These are phyloP conservation scores for Pedetes capensis DNA, from an alignment of 2,113 vertebrate species.

Conservation along the genomic window DNA sequence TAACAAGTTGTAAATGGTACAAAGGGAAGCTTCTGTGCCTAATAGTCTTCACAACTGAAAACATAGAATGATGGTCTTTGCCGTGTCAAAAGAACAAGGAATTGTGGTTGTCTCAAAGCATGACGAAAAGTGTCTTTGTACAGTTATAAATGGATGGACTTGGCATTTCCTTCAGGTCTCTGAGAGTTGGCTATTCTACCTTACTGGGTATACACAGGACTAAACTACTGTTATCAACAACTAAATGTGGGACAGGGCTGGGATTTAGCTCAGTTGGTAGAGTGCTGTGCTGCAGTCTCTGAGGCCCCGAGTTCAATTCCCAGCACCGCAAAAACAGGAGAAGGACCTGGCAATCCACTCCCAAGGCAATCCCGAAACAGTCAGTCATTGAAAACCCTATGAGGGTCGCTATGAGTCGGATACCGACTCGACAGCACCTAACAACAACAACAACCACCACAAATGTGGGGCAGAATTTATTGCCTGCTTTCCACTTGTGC, in stretches of 20 bases:
- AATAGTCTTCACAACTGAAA: neutral
- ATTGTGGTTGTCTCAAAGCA: neutral
- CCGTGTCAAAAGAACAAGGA: neutral
- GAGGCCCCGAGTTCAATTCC: no score
- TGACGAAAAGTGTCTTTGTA: neutral
- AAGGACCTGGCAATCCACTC: no score
- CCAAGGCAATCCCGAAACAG: no score
- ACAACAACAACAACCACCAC: no score
- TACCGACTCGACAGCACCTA: no score
- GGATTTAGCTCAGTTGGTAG: no score
- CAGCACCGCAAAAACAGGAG: no score
- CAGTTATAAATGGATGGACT: neutral
- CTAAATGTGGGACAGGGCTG: neutral
- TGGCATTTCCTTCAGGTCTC: neutral
- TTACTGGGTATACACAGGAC: neutral
- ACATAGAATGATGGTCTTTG: neutral
- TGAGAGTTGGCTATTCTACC: neutral
- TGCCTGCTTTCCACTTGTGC: neutral
- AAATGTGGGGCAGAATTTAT: neutral
- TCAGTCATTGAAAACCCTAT: no score
- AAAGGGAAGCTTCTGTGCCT: neutral
- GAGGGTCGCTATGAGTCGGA: no score
- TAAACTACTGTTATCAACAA: neutral
- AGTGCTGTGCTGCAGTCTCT: no score
- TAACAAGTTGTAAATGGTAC: neutral